Evolutionary conservation across 2,797 vertebrate species (phyloP).

Genomic region (Tenualosa thibaudeaui): DNA sequence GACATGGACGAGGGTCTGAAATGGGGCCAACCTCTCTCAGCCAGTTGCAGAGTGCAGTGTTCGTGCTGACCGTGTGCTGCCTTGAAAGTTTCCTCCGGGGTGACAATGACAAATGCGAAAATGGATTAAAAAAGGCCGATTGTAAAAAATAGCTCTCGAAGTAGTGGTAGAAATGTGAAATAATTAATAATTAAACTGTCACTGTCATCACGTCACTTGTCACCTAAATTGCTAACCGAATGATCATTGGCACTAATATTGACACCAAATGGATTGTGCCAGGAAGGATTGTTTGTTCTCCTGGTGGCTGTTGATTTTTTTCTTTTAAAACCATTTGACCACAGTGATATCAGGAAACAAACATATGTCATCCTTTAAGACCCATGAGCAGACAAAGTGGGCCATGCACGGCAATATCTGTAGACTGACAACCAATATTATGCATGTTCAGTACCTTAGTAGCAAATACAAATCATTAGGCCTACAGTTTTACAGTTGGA

Average conservation of each 20-base stretch:
- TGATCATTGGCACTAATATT: background rate
- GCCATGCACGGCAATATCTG: background rate
- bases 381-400: background rate
- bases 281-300: background rate
- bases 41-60: background rate
- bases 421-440: background rate
- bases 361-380: background rate
- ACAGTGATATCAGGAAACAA: background rate
- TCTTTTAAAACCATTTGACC: background rate
- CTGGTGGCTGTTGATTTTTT: background rate
- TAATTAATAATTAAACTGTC: background rate
- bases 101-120: background rate
- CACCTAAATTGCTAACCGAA: too few species aligned
- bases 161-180: too few species aligned
- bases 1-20: slow-evolving; percentile 47
- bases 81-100: background rate
- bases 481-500: background rate
- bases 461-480: background rate
- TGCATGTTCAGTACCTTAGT: background rate
- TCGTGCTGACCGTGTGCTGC: background rate
- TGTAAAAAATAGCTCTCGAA: too few species aligned
- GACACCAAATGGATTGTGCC: background rate
- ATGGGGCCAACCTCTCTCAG: slow-evolving; percentile 40
- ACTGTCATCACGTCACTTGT: background rate
- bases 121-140: background rate